Conservation (phyloP, 2,113 vertebrate species). For the Anolis sagrei region DNA sequence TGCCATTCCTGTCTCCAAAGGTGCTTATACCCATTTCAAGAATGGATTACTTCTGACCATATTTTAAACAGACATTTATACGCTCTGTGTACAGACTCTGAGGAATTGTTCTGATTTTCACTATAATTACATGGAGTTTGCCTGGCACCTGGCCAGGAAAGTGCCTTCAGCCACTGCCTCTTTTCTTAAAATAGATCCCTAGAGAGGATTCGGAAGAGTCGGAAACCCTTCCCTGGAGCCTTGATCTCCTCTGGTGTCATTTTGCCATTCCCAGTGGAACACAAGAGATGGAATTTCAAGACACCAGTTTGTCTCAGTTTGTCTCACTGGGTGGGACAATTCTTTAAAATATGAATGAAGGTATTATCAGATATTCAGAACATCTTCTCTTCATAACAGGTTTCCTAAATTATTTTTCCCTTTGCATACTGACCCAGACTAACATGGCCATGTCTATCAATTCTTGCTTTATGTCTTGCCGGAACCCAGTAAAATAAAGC, state of each 20-base stretch:
- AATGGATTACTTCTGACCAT: neutral
- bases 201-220: neutral
- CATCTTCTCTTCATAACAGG: neutral
- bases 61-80: neutral
- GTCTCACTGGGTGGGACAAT: neutral
- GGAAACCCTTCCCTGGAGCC: neutral
- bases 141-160: neutral
- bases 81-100: neutral
- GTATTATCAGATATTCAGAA: neutral
- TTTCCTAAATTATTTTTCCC: neutral
- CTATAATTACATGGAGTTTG: slow-evolving; percentile 8
- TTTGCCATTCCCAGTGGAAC: neutral
- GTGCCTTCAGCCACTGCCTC: neutral
- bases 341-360: neutral
- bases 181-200: slow-evolving; percentile 12
- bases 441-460: no score
- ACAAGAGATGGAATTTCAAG: neutral
- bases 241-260: neutral
- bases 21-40: neutral
- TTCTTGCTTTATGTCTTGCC: neutral
- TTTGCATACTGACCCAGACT: no score
- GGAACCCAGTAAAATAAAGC: neutral
- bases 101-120: neutral
- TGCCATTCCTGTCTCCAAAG: neutral
- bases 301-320: neutral